These are phyloP conservation scores for Anastrepha ludens DNA, from an alignment of 1,140 invertebrate species.

Conservation along the genomic window DNA sequence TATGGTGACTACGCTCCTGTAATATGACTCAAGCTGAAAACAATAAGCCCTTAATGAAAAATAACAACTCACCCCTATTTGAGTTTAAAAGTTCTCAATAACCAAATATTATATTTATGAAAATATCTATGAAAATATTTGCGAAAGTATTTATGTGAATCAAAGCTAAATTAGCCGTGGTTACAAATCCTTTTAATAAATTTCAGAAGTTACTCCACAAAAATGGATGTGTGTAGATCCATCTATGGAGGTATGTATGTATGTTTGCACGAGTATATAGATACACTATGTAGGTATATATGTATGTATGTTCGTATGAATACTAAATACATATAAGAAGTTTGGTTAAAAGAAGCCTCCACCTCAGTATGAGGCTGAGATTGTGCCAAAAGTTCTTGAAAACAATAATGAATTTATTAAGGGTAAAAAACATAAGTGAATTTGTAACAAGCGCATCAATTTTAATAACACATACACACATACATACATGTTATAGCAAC, in stretches of 20 bases:
- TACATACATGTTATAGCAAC: background rate
- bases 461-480: background rate
- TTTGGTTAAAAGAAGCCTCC: background rate
- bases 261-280: background rate
- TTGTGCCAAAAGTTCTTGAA: constrained; percentile 29
- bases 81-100: background rate
- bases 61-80: background rate
- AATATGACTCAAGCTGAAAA: too few relatives aligned
- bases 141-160: constrained; percentile 1
- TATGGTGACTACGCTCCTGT: too few relatives aligned
- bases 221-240: background rate
- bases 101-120: background rate
- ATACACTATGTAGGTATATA: background rate
- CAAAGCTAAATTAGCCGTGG: constrained; percentile 13
- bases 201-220: constrained; percentile 36
- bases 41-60: too few relatives aligned
- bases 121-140: constrained; percentile 10
- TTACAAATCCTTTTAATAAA: constrained; percentile 41
- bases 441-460: constrained; percentile 22
- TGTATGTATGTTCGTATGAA: background rate
- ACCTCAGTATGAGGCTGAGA: background rate
- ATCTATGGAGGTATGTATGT: background rate
- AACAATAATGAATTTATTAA: constrained; percentile 50
- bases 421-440: background rate
- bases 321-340: background rate